These are phyloP conservation scores for Sinodicranocentrus sp. DNA, from an alignment of 2,888 invertebrate genomes.

Conservation along the genomic window DNA sequence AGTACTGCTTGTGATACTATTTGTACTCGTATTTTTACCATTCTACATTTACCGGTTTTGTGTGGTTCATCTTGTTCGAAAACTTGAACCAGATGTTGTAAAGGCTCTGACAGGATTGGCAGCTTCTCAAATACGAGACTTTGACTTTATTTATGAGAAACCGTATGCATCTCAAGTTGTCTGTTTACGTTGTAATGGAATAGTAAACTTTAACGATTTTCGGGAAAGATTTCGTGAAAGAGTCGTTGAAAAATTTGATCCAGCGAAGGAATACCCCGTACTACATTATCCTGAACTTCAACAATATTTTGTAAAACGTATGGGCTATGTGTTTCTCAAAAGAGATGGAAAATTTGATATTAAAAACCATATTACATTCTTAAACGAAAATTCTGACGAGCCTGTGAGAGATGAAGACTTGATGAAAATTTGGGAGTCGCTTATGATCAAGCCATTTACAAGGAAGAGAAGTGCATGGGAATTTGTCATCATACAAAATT, in stretches of 20 bases:
- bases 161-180: conserved; percentile 17
- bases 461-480: conserved; percentile 52
- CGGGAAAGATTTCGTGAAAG: conserved; percentile 4
- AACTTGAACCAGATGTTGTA: conserved; percentile 5
- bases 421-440: conserved; percentile 42
- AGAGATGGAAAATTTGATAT: conserved; percentile 29
- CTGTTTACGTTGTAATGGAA: conserved; percentile 42
- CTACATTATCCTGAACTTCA: conserved; percentile 46
- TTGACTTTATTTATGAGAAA: conserved; percentile 2
- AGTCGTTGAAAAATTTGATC: conserved; percentile 4
- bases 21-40: conserved; percentile 3
- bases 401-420: conserved; percentile 21
- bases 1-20: background rate
- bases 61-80: conserved; percentile 31
- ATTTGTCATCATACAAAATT: conserved; percentile 38
- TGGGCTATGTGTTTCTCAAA: conserved; percentile 48
- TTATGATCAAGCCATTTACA: conserved; percentile 35
- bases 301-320: conserved; percentile 29
- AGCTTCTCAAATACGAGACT: conserved; percentile 32
- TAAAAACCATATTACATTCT: conserved; percentile 30
- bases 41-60: conserved; percentile 19
- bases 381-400: background rate
- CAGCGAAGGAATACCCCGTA: background rate
- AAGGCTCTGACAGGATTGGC: conserved; percentile 13
- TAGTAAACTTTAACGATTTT: background rate